Evolutionary conservation across 2,113 vertebrate species (phyloP), one percentile per base, ranked within the genome.

Genomic region (Neoarius graeffei): DNA sequence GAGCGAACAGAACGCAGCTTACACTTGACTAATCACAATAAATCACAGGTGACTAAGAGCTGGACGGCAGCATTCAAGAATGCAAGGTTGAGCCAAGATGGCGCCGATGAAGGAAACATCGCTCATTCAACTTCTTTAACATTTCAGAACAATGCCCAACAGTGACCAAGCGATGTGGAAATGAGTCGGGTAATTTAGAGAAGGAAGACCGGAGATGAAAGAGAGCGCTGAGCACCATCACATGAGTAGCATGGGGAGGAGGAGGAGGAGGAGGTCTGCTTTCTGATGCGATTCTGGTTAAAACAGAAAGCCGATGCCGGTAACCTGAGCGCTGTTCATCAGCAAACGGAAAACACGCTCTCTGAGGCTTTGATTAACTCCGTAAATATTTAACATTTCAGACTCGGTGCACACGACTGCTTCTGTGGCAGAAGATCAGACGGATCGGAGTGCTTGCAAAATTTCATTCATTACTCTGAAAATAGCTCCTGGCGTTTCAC

Each of bases 371-470:
- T 93, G 92, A 93, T 90, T 92, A 91, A 90, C 88, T 86, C 62
- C 86, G 87, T 94, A 91, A 92, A 94, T 94, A 94, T 93, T 94
- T 93, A 91, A 95, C 93, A 90, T 90, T 90, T 91, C 87, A 88
- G 85, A 92, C 88, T 89, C 91, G 13, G 48, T 52, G 62, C 80
- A 67, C 54, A 81, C 81, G 81, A 91, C 81, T 90, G 80, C 64
- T 89, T 89, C 64, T 59, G 83, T 76, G 86, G 69, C 84, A 88
- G 90, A 87, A 90, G 30, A 81, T 17, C 88, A 85, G 30, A 62
- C 56, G 48, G 82, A 89, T 71, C 76, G 67, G 48, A 77, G 56
- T n/a, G 66, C 62, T 27, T 35, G 90, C 84, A 30, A 57, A 57
- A 92, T 94, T 92, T 94, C 87, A 83, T 85, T 89, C 56, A 76